Evolutionary conservation across 2,113 vertebrate genomes (phyloP), one percentile per base, ranked within the genome.

Genomic region (Hypanus sabinus): DNA sequence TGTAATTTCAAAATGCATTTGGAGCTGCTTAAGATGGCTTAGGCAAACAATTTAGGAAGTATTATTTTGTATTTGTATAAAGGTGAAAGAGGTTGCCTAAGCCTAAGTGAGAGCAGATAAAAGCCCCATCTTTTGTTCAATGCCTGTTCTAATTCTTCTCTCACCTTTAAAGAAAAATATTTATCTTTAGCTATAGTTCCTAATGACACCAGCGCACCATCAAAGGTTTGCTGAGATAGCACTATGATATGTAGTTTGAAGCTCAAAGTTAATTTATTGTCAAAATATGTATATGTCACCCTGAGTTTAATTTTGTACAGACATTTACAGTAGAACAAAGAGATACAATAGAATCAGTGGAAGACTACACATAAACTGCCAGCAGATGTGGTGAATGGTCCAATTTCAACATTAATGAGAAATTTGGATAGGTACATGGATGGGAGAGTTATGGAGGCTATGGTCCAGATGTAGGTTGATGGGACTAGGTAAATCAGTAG

Each of bases 1-100:
- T 88, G 85, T 57, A 62, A 62, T 88, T 88, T 57, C 30, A 88
- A 88, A 87, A 87, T 30, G 55, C 27, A 87, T 87, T 57, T 11
- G 22, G 16, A 85, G 55, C 76, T 36, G 16, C 55, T 9, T 30
- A 88, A 62, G 60, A 62, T 60, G 85, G 85, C 55, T 57, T n/a
- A 62, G 60, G 85, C 10, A 88, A 62, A 88, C 85, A 88, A 88
- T 88, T 27, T 62, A 62, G 60, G n/a, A 88, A 30, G 85, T 57
- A 30, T 88, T 62, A 88, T 60, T 88, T 57, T 30, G 27, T 55
- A 88, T 62, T 62, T 88, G 85, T n/a, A 62, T 12, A 30, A 88
- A 62, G 55, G 57, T 88, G 57, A 88, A 88, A 88, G 85, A 62
- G 55, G 55, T 88, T 57, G 60, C 27, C 55, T 30, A 9, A 30